A percentile compares a stretch with the other conserved stretches of the same genome.
phyloP scores from a whole-genome alignment of 2,113 vertebrate genomes.

The Vidua chalybeata region DNA sequence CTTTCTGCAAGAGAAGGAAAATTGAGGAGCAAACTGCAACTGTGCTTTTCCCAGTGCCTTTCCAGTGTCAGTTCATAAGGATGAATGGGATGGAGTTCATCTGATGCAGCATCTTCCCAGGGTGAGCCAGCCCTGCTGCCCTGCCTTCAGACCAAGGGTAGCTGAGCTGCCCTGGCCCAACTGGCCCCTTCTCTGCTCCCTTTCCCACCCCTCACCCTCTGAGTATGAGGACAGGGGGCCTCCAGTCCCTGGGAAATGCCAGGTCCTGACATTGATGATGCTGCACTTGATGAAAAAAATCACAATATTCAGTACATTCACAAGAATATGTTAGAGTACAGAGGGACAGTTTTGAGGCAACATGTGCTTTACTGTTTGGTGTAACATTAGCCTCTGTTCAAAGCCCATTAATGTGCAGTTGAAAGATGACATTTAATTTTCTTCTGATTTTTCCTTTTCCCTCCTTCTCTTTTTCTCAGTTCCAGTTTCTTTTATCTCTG shows the following conservation, averaged over 20 bases:
- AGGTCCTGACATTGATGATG: background rate
- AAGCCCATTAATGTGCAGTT: fast-evolving
- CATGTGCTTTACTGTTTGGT: background rate
- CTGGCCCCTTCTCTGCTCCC: background rate
- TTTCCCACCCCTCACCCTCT: background rate
- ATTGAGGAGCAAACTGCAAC: background rate
- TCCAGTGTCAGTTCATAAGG: background rate
- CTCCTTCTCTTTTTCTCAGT: background rate
- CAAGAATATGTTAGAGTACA: background rate
- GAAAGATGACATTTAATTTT: background rate
- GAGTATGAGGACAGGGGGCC: background rate
- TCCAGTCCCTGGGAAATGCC: fast-evolving
- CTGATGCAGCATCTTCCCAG: background rate
- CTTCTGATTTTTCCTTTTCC: background rate
- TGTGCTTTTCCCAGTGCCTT: background rate
- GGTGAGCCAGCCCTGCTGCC: background rate
- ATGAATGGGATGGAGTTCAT: background rate
- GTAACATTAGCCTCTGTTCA: background rate
- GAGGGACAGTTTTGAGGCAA: background rate
- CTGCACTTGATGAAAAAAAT: background rate
- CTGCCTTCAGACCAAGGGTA: background rate
- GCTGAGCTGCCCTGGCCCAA: background rate
- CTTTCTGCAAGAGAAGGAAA: background rate
- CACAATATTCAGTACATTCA: background rate
- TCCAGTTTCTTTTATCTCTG: background rate